Evolutionary conservation across 2,888 invertebrate genomes (phyloP).

Genomic region (Herminia tarsipennalis): DNA sequence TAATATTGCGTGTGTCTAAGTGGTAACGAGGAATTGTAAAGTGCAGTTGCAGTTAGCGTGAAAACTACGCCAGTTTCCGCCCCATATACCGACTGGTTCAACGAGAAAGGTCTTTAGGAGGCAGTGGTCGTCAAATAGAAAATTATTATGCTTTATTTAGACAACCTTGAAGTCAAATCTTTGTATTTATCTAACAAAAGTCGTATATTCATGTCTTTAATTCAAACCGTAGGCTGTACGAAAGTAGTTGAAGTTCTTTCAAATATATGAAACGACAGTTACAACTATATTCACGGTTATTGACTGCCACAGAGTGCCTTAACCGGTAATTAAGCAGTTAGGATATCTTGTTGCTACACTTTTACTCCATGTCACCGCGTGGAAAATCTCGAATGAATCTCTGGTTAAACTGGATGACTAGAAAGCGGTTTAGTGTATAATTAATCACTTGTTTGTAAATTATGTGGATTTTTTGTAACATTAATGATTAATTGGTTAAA

Average conservation of each 20-base stretch:
- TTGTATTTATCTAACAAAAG: too few species aligned
- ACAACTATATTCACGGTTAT: too few species aligned
- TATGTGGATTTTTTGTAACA: constrained; percentile 4
- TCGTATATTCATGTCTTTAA: too few species aligned
- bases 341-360: constrained; percentile 32
- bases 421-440: constrained; percentile 25
- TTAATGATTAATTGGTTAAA: constrained; percentile 12
- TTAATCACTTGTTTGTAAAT: constrained; percentile 16
- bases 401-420: constrained; percentile 26
- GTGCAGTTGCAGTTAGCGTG: constrained; percentile 18
- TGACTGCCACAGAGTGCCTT: too few species aligned
- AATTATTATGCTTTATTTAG: too few species aligned
- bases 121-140: too few species aligned
- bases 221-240: too few species aligned
- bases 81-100: constrained; percentile 24
- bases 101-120: constrained; percentile 33
- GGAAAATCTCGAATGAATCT: constrained; percentile 33
- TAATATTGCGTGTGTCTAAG: constrained; percentile 25
- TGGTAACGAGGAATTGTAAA: constrained; percentile 13
- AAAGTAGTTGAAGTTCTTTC: too few species aligned
- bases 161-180: too few species aligned
- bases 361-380: constrained; percentile 37
- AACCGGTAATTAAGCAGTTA: constrained; percentile 32
- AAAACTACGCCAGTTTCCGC: constrained; percentile 34
- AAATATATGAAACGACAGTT: too few species aligned